phyloP scores from a whole-genome alignment of 2,797 vertebrate species.

The Takifugu rubripes region DNA sequence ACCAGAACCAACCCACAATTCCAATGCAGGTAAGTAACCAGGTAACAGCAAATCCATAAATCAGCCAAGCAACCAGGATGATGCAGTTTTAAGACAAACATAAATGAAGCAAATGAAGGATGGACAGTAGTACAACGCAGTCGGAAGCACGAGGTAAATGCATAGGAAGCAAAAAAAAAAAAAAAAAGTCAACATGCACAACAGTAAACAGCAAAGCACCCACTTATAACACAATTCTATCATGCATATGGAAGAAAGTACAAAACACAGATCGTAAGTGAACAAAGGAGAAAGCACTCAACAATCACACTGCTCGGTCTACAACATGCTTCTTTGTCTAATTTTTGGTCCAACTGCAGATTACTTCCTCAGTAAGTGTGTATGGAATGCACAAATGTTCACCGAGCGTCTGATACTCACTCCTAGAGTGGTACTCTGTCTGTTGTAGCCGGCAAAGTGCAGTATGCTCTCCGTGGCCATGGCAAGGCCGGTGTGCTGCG shows the following conservation, averaged over 20 bases:
- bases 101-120: conserved; percentile 74
- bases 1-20: conserved; percentile 71
- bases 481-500: conserved; percentile 94
- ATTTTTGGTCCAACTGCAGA: too few species aligned
- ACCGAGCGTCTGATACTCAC: conserved; percentile 70
- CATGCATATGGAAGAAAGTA: neutral
- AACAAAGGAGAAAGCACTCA: conserved; percentile 24
- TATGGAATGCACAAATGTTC: neutral
- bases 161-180: conserved; percentile 57
- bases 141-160: conserved; percentile 38
- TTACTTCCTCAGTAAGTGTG: neutral
- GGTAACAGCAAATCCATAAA: conserved; percentile 63
- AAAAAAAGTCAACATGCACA: conserved; percentile 40
- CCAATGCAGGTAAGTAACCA: conserved; percentile 66
- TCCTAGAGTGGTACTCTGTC: conserved; percentile 90
- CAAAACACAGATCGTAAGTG: conserved; percentile 16
- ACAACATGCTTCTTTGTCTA: conserved; percentile 9
- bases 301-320: conserved; percentile 12
- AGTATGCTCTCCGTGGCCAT: conserved; percentile 98
- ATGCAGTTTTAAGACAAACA: conserved; percentile 70
- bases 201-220: conserved; percentile 29
- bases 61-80: conserved; percentile 64
- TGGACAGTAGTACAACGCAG: conserved; percentile 58
- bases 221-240: conserved; percentile 32
- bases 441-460: conserved; percentile 94